Evolutionary conservation across 2,888 invertebrate genomes (phyloP).

Genomic region (Cryptus armator): DNA sequence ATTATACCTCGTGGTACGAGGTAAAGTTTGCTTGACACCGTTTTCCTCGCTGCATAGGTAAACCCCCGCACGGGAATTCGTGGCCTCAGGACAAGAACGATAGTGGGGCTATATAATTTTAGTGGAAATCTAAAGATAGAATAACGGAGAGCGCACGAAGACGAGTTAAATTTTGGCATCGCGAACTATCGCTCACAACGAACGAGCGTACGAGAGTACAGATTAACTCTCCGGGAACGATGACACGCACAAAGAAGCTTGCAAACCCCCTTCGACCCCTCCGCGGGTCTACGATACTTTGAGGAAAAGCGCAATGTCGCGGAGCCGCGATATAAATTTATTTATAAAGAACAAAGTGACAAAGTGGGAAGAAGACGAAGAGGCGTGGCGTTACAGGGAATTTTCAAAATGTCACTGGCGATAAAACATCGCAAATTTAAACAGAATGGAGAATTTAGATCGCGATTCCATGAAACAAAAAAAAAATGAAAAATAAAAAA

Average conservation of each 20-base stretch:
- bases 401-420: slow-evolving; percentile 41
- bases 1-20: background rate
- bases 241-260: slow-evolving; percentile 28
- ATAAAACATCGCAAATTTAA: background rate
- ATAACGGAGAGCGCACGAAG: background rate
- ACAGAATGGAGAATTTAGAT: slow-evolving; percentile 5
- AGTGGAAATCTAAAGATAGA: slow-evolving; percentile 46
- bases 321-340: slow-evolving; percentile 28
- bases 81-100: slow-evolving; percentile 21
- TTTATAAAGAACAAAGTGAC: slow-evolving; percentile 55
- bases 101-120: slow-evolving; percentile 15
- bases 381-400: slow-evolving; percentile 35
- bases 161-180: slow-evolving; percentile 43
- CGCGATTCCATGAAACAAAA: background rate
- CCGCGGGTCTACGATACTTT: background rate
- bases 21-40: slow-evolving; percentile 4
- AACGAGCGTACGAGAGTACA: background rate
- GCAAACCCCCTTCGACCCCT: background rate
- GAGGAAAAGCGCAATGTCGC: slow-evolving; percentile 25
- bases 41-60: slow-evolving; percentile 13
- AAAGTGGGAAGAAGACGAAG: slow-evolving; percentile 36
- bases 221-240: slow-evolving; percentile 21
- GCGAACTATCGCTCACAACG: slow-evolving; percentile 15
- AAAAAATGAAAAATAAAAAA: background rate
- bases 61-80: slow-evolving; percentile 24